A percentile compares a stretch with the other conserved stretches of the same genome.
These are phyloP conservation scores for Drosophila biarmipes DNA, from an alignment of 1,140 invertebrate species.

Conservation along the genomic window DNA sequence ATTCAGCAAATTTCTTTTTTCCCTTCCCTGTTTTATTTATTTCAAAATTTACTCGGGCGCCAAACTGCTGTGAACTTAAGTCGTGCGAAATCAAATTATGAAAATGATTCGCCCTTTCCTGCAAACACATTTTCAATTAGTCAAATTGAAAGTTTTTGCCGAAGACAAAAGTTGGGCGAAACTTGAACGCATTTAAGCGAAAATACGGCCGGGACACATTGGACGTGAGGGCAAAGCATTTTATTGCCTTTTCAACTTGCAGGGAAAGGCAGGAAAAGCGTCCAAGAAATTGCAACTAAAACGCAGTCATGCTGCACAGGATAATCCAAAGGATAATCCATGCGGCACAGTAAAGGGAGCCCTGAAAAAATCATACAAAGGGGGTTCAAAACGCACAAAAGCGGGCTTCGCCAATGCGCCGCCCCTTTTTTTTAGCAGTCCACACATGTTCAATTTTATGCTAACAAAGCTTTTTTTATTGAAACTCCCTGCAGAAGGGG, in stretches of 20 bases:
- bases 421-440: conserved; percentile 3
- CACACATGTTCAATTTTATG: conserved; percentile 73
- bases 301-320: conserved; percentile 72
- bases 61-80: conserved; percentile 36
- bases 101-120: conserved; percentile 62
- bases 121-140: conserved; percentile 71
- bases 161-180: conserved; percentile 40
- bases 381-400: conserved; percentile 39
- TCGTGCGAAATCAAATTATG: conserved; percentile 72
- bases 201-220: conserved; percentile 39
- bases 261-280: conserved; percentile 17
- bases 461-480: conserved; percentile 74
- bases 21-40: conserved; percentile 37
- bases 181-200: conserved; percentile 30
- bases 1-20: conserved; percentile 47
- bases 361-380: conserved; percentile 36
- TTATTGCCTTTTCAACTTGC: conserved; percentile 50
- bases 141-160: conserved; percentile 58
- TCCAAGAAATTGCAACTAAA: conserved; percentile 71
- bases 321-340: conserved; percentile 75
- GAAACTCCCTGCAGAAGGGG: conserved; percentile 2
- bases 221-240: conserved; percentile 33
- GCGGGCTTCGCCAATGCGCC: background rate
- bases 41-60: conserved; percentile 41
- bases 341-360: conserved; percentile 11